Base-by-base conservation (phyloP, 64 coral and sea anemone species). In the Porites lutea region DNA sequence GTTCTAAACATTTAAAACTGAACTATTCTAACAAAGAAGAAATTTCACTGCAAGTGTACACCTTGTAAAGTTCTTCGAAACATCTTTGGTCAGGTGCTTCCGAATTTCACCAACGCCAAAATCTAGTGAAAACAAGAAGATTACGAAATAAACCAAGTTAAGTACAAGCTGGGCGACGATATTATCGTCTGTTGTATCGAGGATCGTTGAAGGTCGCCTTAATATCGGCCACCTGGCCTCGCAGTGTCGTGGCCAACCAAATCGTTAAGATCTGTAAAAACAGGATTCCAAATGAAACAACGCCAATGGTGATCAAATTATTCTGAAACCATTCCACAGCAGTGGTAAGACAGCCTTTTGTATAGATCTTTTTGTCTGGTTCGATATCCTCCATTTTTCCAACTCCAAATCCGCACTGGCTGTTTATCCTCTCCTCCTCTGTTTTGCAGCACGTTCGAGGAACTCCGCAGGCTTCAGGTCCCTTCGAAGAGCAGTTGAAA, bases 401-500 rank as follows among this genome's bases (percentile, higher is more conserved):
- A 3, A 79, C 82, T 52, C 83, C 82, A 74, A 55, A 93, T 6
- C 91, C 91, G 87, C 91, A 93, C 54, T 93, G 91, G 3, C 60
- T 86, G 53, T 93, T 93, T n/a, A 76, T 37, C 16, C 22, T 63
- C n/a, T 93, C 82, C 2, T 87, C 48, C 15, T 57, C 81, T 13
- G 63, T 52, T 59, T 87, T 65, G 13, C 91, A 93, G 44, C 91
- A 93, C 5, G 91, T 87, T 55, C 9, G 51, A 37, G 91, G 91
- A 69, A 93, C 91, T 54, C 91, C 91, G 64, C 91, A 93, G 8
- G 86, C 69, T 14, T 74, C 73, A 47, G 37, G 13, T 18, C 70
- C 90, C 11, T 58, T 74, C 44, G 90, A 70, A 61, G 90, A 92
- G 27, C 91, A 93, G 61, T 93, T 93, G 73, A 87, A 93, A 71